Percentiles rank a stretch among this genome's conserved stretches.
phyloP scores from a whole-genome alignment of 2,113 vertebrate genomes.

The Lathamus discolor region DNA sequence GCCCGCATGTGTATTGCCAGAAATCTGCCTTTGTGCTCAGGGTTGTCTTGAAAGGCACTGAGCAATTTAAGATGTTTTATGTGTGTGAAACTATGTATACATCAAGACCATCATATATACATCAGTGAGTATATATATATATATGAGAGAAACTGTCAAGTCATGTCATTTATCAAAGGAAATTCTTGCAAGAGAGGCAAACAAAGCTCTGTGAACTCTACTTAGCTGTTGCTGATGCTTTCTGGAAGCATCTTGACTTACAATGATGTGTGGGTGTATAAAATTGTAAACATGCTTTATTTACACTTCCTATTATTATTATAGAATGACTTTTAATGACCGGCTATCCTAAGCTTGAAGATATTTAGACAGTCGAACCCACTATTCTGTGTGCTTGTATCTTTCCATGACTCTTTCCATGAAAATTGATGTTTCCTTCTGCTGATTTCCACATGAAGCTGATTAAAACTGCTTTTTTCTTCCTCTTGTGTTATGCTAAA shows the following conservation, averaged over 20 bases:
- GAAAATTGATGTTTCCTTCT: not conserved
- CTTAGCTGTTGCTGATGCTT: not conserved
- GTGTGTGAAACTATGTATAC: not conserved
- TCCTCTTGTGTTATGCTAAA: not conserved
- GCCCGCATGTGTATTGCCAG: not conserved
- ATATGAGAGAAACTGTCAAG: not conserved
- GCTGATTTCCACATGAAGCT: not conserved
- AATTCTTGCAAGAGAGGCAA: not conserved
- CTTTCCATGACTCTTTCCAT: not conserved
- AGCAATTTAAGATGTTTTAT: not conserved
- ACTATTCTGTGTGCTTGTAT: not conserved
- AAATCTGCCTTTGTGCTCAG: not conserved
- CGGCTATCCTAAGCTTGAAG: not conserved
- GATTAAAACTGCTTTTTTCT: not conserved
- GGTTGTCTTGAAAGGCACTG: not conserved
- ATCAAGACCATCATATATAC: not conserved
- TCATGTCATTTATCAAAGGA: not conserved
- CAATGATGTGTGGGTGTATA: not conserved
- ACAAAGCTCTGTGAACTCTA: not conserved
- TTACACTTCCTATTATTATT: slow-evolving; percentile 42
- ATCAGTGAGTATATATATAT: not conserved
- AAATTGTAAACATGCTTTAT: slow-evolving; percentile 19
- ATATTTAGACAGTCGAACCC: not conserved
- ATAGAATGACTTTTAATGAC: slow-evolving; percentile 16
- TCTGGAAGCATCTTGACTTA: not conserved